These are phyloP conservation scores for Cephus rjabovi DNA, from an alignment of 2,888 invertebrate genomes.

Conservation along the genomic window DNA sequence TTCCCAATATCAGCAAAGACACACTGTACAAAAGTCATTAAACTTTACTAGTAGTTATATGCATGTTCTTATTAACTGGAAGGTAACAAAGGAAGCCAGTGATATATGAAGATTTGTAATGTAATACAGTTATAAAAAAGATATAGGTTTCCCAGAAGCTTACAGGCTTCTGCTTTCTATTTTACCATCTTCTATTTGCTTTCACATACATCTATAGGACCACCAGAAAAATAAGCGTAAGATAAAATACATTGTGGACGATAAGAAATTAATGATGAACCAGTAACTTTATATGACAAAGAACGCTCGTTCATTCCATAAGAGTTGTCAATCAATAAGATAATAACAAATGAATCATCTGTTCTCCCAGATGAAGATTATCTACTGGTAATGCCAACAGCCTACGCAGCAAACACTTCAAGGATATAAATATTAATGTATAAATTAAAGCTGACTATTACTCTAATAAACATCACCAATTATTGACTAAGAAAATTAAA, in stretches of 20 bases:
- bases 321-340: background rate
- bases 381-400: background rate
- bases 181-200: background rate
- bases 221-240: background rate
- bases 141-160: background rate
- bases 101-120: constrained; percentile 2
- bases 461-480: background rate
- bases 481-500: background rate
- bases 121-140: constrained; percentile 15
- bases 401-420: background rate
- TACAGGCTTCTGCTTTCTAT: background rate
- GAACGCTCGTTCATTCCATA: background rate
- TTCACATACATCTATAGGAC: background rate
- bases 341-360: background rate
- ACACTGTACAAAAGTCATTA: constrained; percentile 73
- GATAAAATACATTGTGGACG: background rate
- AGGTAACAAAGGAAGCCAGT: constrained; percentile 23
- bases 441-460: background rate
- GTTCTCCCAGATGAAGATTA: background rate
- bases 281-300: background rate
- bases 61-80: background rate
- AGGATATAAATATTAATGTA: background rate
- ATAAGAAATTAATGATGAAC: background rate
- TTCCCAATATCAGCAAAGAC: constrained; percentile 86
- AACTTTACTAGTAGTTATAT: background rate